Conservation (phyloP, 2,113 vertebrate species). For the Amphilophus citrinellus region DNA sequence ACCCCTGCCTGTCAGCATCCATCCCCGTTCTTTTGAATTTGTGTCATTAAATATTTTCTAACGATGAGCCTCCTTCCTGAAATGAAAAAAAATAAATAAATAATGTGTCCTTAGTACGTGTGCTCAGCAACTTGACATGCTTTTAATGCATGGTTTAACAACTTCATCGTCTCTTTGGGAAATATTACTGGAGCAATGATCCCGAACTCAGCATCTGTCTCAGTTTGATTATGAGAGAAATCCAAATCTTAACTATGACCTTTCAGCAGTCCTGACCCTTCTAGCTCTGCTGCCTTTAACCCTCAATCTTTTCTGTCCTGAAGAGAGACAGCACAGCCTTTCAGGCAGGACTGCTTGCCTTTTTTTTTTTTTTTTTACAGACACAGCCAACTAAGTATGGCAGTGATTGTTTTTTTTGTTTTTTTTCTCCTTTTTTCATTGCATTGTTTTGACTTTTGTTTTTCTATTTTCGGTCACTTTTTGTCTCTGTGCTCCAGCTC, state of each 20-base stretch:
- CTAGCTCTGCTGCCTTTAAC: constrained; percentile 20
- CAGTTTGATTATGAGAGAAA: constrained; percentile 1
- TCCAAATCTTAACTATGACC: constrained; percentile 30
- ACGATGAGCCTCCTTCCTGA: constrained; percentile 68
- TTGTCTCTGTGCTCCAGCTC: constrained; percentile 44
- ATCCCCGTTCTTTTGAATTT: neutral
- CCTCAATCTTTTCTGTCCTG: constrained; percentile 29
- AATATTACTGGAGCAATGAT: constrained; percentile 8
- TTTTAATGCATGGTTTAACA: constrained; percentile 30
- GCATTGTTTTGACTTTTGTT: constrained; percentile 18
- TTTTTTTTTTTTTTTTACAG: constrained; percentile 3
- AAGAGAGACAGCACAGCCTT: constrained; percentile 51
- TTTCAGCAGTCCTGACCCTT: constrained; percentile 42
- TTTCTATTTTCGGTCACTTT: constrained; percentile 36
- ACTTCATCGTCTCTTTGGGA: neutral
- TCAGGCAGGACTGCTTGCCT: constrained; percentile 62
- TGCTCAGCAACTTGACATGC: constrained; percentile 21
- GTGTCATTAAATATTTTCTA: neutral
- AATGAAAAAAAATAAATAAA: constrained; percentile 2
- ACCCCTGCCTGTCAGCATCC: neutral
- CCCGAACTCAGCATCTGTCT: constrained; percentile 7
- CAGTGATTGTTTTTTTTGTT: constrained; percentile 35
- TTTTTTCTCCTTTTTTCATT: neutral
- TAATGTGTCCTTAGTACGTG: neutral
- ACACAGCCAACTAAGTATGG: constrained; percentile 46